A percentile compares a stretch with the other conserved stretches of the same genome.
Evolutionary conservation across 2,797 vertebrate genomes (phyloP).

Genomic region (Psittacula echo): DNA sequence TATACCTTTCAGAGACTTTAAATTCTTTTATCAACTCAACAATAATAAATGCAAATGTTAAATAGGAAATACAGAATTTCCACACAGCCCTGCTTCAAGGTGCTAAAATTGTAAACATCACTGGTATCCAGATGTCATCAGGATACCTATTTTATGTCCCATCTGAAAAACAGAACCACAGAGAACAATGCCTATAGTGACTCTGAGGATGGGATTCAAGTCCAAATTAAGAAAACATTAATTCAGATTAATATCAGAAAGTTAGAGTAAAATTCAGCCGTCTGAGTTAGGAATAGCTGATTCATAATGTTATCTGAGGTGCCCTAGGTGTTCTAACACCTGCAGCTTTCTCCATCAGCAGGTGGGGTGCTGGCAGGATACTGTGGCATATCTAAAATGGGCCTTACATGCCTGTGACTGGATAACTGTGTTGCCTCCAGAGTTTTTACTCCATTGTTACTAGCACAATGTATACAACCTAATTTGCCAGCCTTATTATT

Average conservation of each 20-base stretch:
- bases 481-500: neutral
- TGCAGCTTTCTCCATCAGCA: neutral
- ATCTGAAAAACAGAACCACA: neutral
- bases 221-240: neutral
- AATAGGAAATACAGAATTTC: neutral
- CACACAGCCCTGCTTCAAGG: neutral
- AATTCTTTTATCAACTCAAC: neutral
- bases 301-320: neutral
- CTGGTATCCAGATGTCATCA: neutral
- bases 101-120: neutral
- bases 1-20: neutral
- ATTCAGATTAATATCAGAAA: neutral
- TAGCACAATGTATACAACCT: neutral
- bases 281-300: neutral
- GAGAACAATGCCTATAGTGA: neutral
- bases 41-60: neutral
- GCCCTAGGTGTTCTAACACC: neutral
- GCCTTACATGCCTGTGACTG: neutral
- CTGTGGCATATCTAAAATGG: accelerated
- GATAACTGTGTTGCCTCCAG: neutral
- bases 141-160: neutral
- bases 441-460: neutral
- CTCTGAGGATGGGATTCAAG: neutral
- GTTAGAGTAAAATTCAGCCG: neutral
- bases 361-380: neutral